Evolutionary conservation across 2,888 invertebrate species (phyloP).

Genomic region (Sphinx pinastri): DNA sequence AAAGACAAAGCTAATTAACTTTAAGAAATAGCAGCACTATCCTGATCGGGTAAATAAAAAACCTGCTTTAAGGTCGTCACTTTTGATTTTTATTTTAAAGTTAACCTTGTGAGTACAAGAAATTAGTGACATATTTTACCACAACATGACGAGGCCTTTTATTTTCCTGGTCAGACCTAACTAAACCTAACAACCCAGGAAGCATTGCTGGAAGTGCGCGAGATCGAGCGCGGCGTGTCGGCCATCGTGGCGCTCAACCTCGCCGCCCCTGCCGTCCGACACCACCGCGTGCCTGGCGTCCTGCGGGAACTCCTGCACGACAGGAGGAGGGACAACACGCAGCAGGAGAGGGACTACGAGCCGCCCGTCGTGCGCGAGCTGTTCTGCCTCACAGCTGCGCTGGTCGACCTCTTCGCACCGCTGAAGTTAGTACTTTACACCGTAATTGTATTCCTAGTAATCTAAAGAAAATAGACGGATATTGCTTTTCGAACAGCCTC

Average conservation of each 20-base stretch:
- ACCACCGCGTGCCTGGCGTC: slow-evolving; percentile 86
- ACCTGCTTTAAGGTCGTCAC: too few relatives aligned
- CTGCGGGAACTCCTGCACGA: slow-evolving; percentile 58
- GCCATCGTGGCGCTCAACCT: slow-evolving; percentile 87
- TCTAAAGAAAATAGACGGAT: too few relatives aligned
- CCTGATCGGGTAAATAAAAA: too few relatives aligned
- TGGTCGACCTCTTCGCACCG: slow-evolving; percentile 85
- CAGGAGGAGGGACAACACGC: slow-evolving; percentile 34
- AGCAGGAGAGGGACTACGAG: slow-evolving; percentile 48
- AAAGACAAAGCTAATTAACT: too few relatives aligned
- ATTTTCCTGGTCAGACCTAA: background rate
- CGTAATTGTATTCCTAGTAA: too few relatives aligned
- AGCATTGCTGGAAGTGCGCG: slow-evolving; percentile 85
- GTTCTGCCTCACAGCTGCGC: slow-evolving; percentile 87
- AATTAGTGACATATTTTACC: too few relatives aligned
- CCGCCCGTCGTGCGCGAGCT: slow-evolving; percentile 86
- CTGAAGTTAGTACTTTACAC: slow-evolving; percentile 64
- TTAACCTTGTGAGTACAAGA: too few relatives aligned
- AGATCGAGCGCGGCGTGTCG: slow-evolving; percentile 91
- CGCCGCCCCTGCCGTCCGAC: slow-evolving; percentile 86
- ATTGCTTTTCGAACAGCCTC: too few relatives aligned
- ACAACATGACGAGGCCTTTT: background rate
- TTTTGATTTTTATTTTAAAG: too few relatives aligned
- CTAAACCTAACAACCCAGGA: slow-evolving; percentile 62
- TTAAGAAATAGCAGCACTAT: too few relatives aligned